Evolutionary conservation across 2,113 vertebrate genomes (phyloP).

Genomic region (Mobula birostris): DNA sequence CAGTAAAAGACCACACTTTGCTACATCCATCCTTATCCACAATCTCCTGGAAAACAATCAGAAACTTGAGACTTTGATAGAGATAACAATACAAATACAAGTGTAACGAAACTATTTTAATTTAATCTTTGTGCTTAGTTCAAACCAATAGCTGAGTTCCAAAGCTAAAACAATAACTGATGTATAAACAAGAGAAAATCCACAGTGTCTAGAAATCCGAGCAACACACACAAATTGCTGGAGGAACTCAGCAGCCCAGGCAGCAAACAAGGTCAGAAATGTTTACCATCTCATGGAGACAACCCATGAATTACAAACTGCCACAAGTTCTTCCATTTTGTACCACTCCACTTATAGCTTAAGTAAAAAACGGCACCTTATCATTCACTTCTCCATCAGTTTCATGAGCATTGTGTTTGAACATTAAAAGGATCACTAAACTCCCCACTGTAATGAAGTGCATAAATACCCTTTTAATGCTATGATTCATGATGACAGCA

Average conservation of each 20-base stretch:
- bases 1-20: slow-evolving; percentile 85
- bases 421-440: background rate
- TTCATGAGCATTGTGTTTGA: background rate
- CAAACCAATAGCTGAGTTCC: background rate
- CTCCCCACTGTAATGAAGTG: background rate
- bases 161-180: background rate
- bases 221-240: no score
- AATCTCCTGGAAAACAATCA: slow-evolving; percentile 71
- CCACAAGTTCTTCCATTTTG: background rate
- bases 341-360: background rate
- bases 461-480: background rate
- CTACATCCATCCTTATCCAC: slow-evolving; percentile 91
- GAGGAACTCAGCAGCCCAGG: no score
- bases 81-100: background rate
- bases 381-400: background rate
- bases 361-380: background rate
- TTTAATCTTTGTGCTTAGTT: background rate
- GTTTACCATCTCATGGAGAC: background rate
- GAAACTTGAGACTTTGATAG: background rate
- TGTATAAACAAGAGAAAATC: background rate
- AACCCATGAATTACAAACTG: background rate
- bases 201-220: no score
- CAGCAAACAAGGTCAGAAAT: background rate
- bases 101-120: background rate
- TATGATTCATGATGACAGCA: background rate